Evolutionary conservation across 2,888 invertebrate species (phyloP), one percentile per base, ranked within the genome.

Genomic region (Emmelina monodactyla): DNA sequence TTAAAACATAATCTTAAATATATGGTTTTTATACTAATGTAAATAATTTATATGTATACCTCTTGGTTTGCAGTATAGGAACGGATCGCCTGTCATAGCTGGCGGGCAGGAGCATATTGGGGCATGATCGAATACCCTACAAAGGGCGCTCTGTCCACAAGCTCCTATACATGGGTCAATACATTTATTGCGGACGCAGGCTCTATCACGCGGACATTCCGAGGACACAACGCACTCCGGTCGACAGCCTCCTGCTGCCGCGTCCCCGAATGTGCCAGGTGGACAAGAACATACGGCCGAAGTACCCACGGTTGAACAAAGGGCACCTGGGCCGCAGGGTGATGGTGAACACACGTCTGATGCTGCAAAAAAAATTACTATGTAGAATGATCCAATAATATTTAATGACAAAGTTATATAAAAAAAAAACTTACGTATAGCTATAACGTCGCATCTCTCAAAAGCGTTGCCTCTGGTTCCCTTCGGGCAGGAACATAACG

Each of bases 201-300:
- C 88, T 33, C 84, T 85, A 57, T 91, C 85, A 33, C 87, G 84
- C 5, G 88, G 69, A 57, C 93, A 93, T 56, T 92, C 92, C 0
- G 91, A 86, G 58, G 88, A 92, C 16, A 91, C 85, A 1, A 91
- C 85, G 61, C 93, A 93, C 62, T 93, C 92, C 1, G 92, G 91
- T 40, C 88, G 82, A 55, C 93, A 94, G 19, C 89, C 89, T 81
- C 69, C 89, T 84, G 72, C 85, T 14, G 85, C 83, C 25, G 93
- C 88, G 35, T 86, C 84, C 13, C 91, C 92, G 46, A 82, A 84
- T 55, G 88, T 91, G 16, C 90, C 91, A 22, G 85, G 83, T 2
- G 89, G 71, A 51, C 92, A 92, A 47, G 88, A 86, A 52, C 92
- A 92, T 12, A 88, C 72, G 0, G 89, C 88, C 83, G 87, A 60